Conservation (phyloP, 2,888 invertebrate species). For the Syritta pipiens region DNA sequence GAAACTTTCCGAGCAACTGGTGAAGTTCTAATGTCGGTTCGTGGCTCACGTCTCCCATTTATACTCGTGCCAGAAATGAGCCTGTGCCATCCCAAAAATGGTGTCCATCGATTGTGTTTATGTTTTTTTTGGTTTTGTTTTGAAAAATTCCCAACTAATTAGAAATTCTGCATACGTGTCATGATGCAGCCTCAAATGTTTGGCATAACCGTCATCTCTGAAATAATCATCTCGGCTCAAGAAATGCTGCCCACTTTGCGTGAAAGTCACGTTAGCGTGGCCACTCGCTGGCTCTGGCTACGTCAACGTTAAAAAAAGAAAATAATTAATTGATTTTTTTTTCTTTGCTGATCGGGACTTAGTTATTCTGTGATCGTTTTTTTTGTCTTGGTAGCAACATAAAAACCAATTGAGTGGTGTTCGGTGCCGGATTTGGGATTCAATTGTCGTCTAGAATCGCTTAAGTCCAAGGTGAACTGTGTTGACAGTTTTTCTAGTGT, state of each 20-base stretch:
- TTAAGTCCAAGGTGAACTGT: constrained; percentile 33
- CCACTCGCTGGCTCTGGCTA: no score
- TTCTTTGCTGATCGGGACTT: constrained; percentile 12
- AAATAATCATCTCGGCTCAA: constrained; percentile 18
- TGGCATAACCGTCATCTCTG: not conserved
- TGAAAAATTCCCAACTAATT: constrained; percentile 14
- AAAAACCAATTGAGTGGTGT: constrained; percentile 7
- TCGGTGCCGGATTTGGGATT: constrained; percentile 8
- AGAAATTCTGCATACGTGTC: constrained; percentile 16
- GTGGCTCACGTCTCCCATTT: no score
- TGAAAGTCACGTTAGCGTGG: constrained; percentile 41
- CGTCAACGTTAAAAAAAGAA: constrained; percentile 19
- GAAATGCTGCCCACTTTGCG: constrained; percentile 13
- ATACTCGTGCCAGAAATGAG: no score
- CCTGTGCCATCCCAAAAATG: no score
- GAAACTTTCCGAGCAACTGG: constrained; percentile 20
- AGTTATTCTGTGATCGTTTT: constrained; percentile 19
- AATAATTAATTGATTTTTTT: constrained; percentile 24
- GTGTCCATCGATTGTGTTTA: constrained; percentile 12
- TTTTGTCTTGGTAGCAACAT: not conserved
- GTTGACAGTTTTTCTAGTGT: constrained; percentile 35
- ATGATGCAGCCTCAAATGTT: constrained; percentile 17
- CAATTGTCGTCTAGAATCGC: not conserved
- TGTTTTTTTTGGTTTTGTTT: not conserved
- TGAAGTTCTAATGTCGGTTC: constrained; percentile 36